phyloP scores from a whole-genome alignment of 2,888 invertebrate species.

The Exocentrus adspersus region DNA sequence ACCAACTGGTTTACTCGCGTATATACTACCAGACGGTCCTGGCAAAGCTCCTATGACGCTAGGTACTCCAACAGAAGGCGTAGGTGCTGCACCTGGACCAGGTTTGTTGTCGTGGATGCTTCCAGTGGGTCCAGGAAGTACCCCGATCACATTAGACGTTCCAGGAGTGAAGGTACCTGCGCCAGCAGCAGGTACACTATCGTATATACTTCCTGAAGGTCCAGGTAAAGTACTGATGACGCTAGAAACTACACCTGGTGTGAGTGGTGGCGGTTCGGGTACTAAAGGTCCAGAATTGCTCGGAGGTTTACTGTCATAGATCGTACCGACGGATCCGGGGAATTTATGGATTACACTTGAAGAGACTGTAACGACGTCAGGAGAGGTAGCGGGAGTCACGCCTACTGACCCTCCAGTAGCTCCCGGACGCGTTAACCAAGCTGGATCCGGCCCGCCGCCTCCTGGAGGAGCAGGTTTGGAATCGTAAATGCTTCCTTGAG shows the following conservation, averaged over 20 bases:
- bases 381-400: background rate
- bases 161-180: background rate
- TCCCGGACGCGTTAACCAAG: slow-evolving; percentile 29
- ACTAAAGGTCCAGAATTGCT: background rate
- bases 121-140: slow-evolving; percentile 17
- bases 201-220: slow-evolving; percentile 35
- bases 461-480: slow-evolving; percentile 41
- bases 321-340: slow-evolving; percentile 4
- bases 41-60: slow-evolving; percentile 7
- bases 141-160: background rate
- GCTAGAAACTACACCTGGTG: slow-evolving; percentile 21
- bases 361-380: background rate
- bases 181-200: slow-evolving; percentile 33
- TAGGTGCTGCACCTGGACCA: background rate
- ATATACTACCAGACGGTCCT: slow-evolving; percentile 18
- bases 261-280: background rate
- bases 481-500: slow-evolving; percentile 47
- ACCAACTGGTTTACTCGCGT: slow-evolving; percentile 20
- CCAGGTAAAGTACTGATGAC: slow-evolving; percentile 39
- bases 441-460: slow-evolving; percentile 29
- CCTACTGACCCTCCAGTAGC: background rate
- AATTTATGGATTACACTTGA: background rate
- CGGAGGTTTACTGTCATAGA: slow-evolving; percentile 4
- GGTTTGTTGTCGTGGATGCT: slow-evolving; percentile 20
- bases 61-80: background rate